Evolutionary conservation across 2,888 invertebrate species (phyloP).

Genomic region (Campoplex nolae): DNA sequence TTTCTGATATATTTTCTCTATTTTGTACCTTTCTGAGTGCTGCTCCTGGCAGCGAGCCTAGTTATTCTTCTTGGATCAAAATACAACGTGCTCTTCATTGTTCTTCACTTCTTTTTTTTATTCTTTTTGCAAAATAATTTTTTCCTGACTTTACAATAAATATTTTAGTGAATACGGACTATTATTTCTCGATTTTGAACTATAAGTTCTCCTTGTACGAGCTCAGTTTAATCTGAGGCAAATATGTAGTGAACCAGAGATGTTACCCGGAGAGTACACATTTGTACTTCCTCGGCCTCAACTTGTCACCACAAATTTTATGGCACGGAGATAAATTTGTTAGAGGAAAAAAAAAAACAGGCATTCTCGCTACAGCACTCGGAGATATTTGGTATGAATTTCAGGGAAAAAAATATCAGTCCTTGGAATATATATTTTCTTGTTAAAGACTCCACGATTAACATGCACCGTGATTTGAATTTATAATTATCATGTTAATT

Average conservation of each 20-base stretch:
- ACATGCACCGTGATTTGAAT: background rate
- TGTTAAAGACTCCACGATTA: background rate
- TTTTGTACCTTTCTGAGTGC: slow-evolving; percentile 60
- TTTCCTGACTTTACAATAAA: background rate
- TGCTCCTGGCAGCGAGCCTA: slow-evolving; percentile 64
- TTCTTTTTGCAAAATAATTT: background rate
- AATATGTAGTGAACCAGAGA: slow-evolving; percentile 58
- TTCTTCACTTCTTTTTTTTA: background rate
- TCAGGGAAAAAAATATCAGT: background rate
- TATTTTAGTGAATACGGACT: background rate
- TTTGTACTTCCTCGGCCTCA: slow-evolving; percentile 69
- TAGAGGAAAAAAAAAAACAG: slow-evolving; percentile 61
- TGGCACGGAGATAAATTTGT: slow-evolving; percentile 70
- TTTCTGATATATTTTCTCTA: background rate
- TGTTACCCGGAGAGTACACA: slow-evolving; percentile 62
- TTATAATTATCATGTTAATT: background rate
- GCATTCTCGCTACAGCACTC: slow-evolving; percentile 29
- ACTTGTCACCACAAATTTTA: slow-evolving; percentile 71
- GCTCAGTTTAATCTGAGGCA: slow-evolving; percentile 62
- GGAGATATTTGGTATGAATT: background rate
- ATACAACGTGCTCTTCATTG: slow-evolving; percentile 70
- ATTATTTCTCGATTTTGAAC: slow-evolving; percentile 22
- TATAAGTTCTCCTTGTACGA: slow-evolving; percentile 44
- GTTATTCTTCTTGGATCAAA: slow-evolving; percentile 66
- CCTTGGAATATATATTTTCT: background rate